Percentiles rank a stretch among this genome's conserved stretches.
Conservation (phyloP, 2,888 invertebrate species). For the Kryphioiulus occultus region DNA sequence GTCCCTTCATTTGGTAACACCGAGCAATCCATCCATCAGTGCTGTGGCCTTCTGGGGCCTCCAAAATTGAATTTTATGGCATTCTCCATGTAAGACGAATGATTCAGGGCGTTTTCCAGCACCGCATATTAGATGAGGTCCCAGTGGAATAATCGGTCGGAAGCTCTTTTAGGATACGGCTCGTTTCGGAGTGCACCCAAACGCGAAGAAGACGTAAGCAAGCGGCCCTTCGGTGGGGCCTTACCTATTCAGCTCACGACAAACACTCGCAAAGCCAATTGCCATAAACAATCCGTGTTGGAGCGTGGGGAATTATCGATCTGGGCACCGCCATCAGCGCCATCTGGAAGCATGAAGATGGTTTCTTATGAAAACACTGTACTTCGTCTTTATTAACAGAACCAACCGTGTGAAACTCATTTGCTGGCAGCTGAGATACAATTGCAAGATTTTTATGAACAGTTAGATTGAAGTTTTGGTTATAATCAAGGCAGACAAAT, state of each 20-base stretch:
- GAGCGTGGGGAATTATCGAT: constrained; percentile 4
- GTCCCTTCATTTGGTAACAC: no score
- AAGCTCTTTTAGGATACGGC: not conserved
- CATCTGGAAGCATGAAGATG: not conserved
- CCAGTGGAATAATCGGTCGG: not conserved
- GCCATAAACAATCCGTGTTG: constrained; percentile 14
- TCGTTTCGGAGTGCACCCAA: not conserved
- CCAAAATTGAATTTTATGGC: not conserved
- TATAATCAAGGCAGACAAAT: no score
- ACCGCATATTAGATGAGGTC: not conserved
- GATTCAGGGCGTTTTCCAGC: not conserved
- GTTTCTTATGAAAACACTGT: no score
- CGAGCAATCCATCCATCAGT: not conserved
- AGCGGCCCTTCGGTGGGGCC: not conserved
- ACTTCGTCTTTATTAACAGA: no score
- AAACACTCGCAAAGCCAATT: constrained; percentile 4
- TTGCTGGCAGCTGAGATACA: no score
- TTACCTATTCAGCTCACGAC: constrained; percentile 7
- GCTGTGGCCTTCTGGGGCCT: not conserved
- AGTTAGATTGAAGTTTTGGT: no score
- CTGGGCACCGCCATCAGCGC: not conserved
- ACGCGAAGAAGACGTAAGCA: not conserved
- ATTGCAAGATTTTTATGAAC: no score
- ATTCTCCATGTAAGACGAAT: not conserved
- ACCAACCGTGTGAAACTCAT: no score